Conservation (phyloP, 1,140 invertebrate genomes). For the Diprion similis region DNA sequence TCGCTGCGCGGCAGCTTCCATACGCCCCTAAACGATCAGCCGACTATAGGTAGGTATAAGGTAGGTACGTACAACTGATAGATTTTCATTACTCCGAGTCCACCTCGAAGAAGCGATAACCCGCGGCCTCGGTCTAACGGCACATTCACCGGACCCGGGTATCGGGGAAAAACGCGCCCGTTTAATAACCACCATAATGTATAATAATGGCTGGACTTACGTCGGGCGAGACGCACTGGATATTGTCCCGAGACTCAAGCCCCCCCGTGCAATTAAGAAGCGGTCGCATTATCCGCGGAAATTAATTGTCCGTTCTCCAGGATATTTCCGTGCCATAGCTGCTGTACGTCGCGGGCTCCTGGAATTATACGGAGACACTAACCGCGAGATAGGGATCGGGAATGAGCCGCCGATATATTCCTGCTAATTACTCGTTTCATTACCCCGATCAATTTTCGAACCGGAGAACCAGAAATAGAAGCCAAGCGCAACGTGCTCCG, state of each 20-base stretch:
- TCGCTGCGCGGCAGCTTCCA: neutral
- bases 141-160: neutral
- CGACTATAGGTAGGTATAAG: neutral
- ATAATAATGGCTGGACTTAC: no score
- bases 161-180: neutral
- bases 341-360: no score
- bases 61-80: constrained; percentile 33
- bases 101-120: constrained; percentile 29
- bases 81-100: constrained; percentile 47
- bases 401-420: no score
- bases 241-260: no score
- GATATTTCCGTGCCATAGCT: no score
- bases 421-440: neutral
- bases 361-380: no score
- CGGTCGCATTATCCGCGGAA: no score
- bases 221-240: no score
- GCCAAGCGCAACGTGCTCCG: neutral
- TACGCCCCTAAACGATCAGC: constrained; percentile 10
- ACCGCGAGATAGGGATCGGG: no score
- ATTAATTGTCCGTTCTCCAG: no score
- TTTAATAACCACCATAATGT: neutral
- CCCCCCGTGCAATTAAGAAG: no score
- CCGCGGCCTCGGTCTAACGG: neutral
- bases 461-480: neutral
- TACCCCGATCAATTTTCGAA: neutral